A percentile compares a stretch with the other conserved stretches of the same genome.
These are phyloP conservation scores for Pseudochirops cupreus DNA, from an alignment of 2,797 vertebrate species.

Conservation along the genomic window DNA sequence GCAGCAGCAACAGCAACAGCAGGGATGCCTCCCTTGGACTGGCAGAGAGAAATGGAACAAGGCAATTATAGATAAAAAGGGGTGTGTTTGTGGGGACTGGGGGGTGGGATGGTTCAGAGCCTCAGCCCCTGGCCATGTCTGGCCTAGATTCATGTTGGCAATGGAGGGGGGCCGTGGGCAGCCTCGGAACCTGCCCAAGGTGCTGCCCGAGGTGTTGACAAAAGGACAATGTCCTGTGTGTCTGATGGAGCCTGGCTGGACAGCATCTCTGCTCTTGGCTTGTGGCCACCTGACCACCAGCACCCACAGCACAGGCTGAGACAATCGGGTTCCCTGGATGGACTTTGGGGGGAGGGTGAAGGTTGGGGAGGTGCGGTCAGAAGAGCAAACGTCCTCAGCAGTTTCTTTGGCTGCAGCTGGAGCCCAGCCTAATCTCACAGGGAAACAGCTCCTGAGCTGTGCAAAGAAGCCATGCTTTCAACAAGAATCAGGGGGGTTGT, in stretches of 20 bases:
- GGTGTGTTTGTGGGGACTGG: conserved; percentile 70
- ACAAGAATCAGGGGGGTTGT: not conserved
- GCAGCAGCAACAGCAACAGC: conserved; percentile 66
- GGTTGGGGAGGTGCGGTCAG: conserved; percentile 64
- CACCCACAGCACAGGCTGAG: conserved; percentile 74
- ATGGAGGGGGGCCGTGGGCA: conserved; percentile 78
- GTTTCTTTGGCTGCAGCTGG: conserved; percentile 11
- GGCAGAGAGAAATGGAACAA: conserved; percentile 70
- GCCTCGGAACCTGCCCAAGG: conserved; percentile 76
- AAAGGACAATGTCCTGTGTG: conserved; percentile 82
- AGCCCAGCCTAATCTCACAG: conserved; percentile 21
- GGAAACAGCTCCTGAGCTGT: not conserved
- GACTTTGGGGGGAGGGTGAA: conserved; percentile 67
- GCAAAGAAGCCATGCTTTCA: not conserved
- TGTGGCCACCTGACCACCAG: conserved; percentile 70
- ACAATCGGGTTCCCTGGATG: conserved; percentile 79
- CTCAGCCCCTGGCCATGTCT: conserved; percentile 73
- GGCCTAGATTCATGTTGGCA: conserved; percentile 52
- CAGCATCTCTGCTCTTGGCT: conserved; percentile 77
- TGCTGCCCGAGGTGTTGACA: conserved; percentile 83
- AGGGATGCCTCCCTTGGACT: conserved; percentile 73
- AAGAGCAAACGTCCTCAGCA: conserved; percentile 60
- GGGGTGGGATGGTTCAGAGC: conserved; percentile 74
- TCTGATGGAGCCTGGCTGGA: conserved; percentile 72
- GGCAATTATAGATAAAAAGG: conserved; percentile 82